These are phyloP conservation scores for Cenopis cana DNA, from an alignment of 2,888 invertebrate genomes.

Conservation along the genomic window DNA sequence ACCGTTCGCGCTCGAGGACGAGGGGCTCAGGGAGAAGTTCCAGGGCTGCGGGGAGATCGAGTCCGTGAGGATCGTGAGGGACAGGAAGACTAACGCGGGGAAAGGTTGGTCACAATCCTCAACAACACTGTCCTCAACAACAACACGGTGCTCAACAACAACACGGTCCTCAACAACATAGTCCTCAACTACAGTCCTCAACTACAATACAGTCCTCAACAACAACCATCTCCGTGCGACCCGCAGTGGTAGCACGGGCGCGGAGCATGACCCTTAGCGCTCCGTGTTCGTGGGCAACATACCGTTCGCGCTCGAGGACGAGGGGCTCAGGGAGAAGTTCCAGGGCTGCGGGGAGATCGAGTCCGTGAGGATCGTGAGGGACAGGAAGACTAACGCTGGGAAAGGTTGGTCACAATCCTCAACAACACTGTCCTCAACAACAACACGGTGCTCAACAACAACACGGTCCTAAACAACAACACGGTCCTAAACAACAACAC, in stretches of 20 bases:
- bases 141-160: too few species aligned
- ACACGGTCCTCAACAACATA: too few species aligned
- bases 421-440: too few species aligned
- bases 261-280: slow-evolving; percentile 83
- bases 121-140: too few species aligned
- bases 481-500: too few species aligned
- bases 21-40: slow-evolving; percentile 88
- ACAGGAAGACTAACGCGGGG: slow-evolving; percentile 88
- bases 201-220: too few species aligned
- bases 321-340: slow-evolving; percentile 88
- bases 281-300: slow-evolving; percentile 92
- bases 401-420: slow-evolving; percentile 77
- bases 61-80: slow-evolving; percentile 89
- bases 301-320: slow-evolving; percentile 88
- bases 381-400: slow-evolving; percentile 88
- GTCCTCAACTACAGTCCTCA: too few species aligned
- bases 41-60: slow-evolving; percentile 89
- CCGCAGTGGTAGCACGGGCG: slow-evolving; percentile 76
- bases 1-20: slow-evolving; percentile 88
- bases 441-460: too few species aligned
- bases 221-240: slow-evolving; percentile 87
- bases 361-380: slow-evolving; percentile 89
- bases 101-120: slow-evolving; percentile 77
- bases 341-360: slow-evolving; percentile 89
- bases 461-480: too few species aligned